Evolutionary conservation across 1,140 invertebrate genomes (phyloP).

Genomic region (Zaprionus inermis): DNA sequence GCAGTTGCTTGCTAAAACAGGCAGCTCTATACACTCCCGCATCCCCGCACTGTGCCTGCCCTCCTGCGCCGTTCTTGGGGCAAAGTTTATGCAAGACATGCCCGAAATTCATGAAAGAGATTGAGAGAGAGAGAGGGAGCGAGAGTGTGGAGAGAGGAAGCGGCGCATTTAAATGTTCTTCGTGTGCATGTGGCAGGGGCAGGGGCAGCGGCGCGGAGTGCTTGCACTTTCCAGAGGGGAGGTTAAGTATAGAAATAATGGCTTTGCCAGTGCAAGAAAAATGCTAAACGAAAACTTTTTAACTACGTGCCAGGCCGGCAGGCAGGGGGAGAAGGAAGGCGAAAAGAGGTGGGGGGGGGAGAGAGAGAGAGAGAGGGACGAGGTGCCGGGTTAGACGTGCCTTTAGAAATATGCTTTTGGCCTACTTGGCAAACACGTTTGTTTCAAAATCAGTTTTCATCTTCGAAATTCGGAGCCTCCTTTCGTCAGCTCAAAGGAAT

Average conservation of each 20-base stretch:
- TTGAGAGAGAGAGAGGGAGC: not conserved
- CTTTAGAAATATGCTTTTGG: slow-evolving; percentile 64
- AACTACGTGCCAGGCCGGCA: slow-evolving; percentile 56
- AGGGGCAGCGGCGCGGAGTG: not conserved
- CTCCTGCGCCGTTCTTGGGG: slow-evolving; percentile 4
- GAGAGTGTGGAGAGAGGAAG: not conserved
- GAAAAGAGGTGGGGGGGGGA: not conserved
- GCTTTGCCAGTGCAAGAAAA: slow-evolving; percentile 76
- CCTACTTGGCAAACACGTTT: slow-evolving; percentile 63
- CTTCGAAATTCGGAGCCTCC: slow-evolving; percentile 26
- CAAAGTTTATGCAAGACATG: slow-evolving; percentile 39
- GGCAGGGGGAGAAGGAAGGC: not conserved
- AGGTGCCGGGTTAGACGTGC: not conserved
- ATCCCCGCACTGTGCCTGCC: not conserved
- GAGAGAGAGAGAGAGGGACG: too few species aligned
- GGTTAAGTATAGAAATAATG: slow-evolving; percentile 63
- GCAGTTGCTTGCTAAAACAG: slow-evolving; percentile 24
- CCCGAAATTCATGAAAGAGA: slow-evolving; percentile 34
- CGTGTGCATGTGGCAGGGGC: not conserved
- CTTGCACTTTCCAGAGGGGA: slow-evolving; percentile 7
- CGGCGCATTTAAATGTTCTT: slow-evolving; percentile 2
- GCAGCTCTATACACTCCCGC: not conserved
- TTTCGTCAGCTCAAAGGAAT: slow-evolving; percentile 8
- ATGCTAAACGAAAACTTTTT: slow-evolving; percentile 74
- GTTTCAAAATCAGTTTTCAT: slow-evolving; percentile 51